Evolutionary conservation across 2,113 vertebrate species (phyloP).

Genomic region (Catharus fuscescens): DNA sequence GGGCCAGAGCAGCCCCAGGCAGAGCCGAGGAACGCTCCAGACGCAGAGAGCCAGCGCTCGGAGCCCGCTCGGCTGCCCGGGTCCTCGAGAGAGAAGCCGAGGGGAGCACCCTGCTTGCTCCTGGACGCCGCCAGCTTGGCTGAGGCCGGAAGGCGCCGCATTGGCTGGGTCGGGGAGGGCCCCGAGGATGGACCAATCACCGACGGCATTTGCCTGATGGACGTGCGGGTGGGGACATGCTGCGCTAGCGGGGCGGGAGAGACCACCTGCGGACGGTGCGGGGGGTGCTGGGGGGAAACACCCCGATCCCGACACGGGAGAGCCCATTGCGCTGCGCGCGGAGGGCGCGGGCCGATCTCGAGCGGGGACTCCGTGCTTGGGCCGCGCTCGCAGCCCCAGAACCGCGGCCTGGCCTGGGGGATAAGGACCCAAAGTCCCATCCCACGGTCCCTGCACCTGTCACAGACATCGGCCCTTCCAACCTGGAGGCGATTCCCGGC

Average conservation of each 20-base stretch:
- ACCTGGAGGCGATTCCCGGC: neutral
- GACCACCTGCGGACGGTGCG: neutral
- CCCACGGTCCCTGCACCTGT: neutral
- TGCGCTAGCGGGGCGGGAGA: neutral
- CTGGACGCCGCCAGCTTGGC: neutral
- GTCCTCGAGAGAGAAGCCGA: fast-evolving
- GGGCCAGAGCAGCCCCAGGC: neutral
- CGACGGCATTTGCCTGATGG: neutral
- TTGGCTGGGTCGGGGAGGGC: neutral
- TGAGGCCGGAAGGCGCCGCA: fast-evolving
- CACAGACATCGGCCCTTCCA: fast-evolving
- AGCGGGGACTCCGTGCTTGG: neutral
- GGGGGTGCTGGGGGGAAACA: fast-evolving
- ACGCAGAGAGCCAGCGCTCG: too few species aligned
- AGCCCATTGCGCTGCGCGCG: neutral
- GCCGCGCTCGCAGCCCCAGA: neutral
- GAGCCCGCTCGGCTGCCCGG: too few species aligned
- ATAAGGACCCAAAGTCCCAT: neutral
- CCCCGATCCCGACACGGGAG: too few species aligned
- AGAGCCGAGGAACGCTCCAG: neutral
- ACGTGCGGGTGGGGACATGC: neutral
- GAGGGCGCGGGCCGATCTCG: fast-evolving
- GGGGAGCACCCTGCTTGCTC: fast-evolving
- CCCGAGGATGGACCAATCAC: neutral
- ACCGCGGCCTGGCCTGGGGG: neutral